phyloP scores from a whole-genome alignment of 1,140 invertebrate genomes.

The Neotoxoptera formosana region DNA sequence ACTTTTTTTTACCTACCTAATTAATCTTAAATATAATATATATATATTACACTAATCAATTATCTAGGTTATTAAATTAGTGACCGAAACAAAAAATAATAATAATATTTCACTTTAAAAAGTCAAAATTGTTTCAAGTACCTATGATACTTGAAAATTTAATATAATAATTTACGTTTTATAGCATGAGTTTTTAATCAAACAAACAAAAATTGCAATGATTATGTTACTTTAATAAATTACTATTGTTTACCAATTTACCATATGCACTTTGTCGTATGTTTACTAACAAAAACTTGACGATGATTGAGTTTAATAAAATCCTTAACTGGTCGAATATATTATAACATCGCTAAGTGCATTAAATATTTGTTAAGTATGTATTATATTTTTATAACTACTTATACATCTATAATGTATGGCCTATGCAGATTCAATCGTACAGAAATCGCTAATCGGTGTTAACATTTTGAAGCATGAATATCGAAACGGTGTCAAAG shows the following conservation, averaged over 20 bases:
- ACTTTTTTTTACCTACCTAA: not conserved
- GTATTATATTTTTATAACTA: not conserved
- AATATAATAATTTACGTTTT: not conserved
- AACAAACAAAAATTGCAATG: too few species aligned
- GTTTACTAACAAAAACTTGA: not conserved
- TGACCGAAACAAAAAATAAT: not conserved
- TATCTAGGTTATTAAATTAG: not conserved
- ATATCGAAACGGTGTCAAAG: not conserved
- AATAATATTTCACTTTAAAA: not conserved
- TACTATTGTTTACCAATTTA: too few species aligned
- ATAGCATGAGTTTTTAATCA: not conserved
- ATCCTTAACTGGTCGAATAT: not conserved
- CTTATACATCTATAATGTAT: not conserved
- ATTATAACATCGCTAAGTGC: not conserved
- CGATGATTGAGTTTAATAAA: not conserved
- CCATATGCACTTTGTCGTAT: not conserved
- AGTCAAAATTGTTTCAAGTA: not conserved
- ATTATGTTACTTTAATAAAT: too few species aligned
- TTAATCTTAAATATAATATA: not conserved
- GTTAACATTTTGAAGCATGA: not conserved
- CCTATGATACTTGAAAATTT: not conserved
- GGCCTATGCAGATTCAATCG: not conserved
- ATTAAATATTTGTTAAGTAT: not conserved
- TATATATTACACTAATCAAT: too few species aligned
- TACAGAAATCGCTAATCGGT: not conserved